Base-by-base conservation (phyloP, 2,113 vertebrate genomes). In the Bungarus multicinctus region DNA sequence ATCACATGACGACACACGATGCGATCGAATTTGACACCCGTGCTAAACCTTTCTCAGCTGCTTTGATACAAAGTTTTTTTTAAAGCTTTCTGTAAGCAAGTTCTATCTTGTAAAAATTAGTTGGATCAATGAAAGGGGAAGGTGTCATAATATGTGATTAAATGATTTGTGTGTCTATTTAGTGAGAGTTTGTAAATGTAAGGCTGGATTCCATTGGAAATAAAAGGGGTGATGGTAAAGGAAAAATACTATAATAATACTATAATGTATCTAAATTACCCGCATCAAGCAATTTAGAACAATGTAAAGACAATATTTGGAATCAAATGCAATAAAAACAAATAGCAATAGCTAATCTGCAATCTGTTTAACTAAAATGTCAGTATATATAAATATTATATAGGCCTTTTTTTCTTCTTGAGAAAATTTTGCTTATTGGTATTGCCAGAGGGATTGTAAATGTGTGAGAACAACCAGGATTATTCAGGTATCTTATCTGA, bases 321-420 rank as follows among this genome's bases (percentile, higher is more conserved):
- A 92, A 91, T 91, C 94, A 30, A 94, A 81, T 88, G 92, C 55
- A 14, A 91, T 94, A 92, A 95, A 96, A 95, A 93, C 89, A 93
- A 92, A 95, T 96, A 34, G 2, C 87, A 54, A 47, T 92, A 93
- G 87, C 12, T 47, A 92, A 93, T 91, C 91, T 94, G n/a, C 8
- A 52, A 5, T 90, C 58, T 90, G 50, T 91, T 96, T 87, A 90
- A 94, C 34, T 87, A 91, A 60, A n/a, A 1, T 54, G 25, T 90
- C 47, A 93, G 88, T 92, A 90, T 91, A 4, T 90, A 54, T 93
- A 74, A 87, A 54, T 39, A 96, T 57, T 89, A 87, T 14, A 39
- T 11, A 92, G n/a, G 27, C 1, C 27, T 27, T 6, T 85, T 23
- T 69, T 52, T 87, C 16, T 85, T 85, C 9, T 86, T 86, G 64